A percentile compares a stretch with the other conserved stretches of the same genome.
These are phyloP conservation scores for Brachyptera putata DNA, from an alignment of 2,888 invertebrate genomes.

Conservation along the genomic window DNA sequence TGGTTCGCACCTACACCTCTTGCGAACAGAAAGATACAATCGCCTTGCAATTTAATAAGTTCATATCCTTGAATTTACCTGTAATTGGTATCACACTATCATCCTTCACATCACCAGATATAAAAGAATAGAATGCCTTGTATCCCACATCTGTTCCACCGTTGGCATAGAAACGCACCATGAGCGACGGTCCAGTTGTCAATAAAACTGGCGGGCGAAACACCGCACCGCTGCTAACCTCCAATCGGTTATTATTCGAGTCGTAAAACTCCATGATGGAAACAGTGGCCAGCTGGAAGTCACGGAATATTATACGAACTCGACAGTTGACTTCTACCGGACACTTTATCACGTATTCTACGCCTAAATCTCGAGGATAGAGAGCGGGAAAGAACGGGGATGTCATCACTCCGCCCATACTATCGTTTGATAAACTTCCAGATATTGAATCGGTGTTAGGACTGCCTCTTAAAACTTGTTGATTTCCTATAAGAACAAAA, in stretches of 20 bases:
- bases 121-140: constrained; percentile 56
- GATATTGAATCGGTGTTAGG: background rate
- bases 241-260: constrained; percentile 60
- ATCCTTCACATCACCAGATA: constrained; percentile 35
- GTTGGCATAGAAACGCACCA: constrained; percentile 65
- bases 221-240: constrained; percentile 59
- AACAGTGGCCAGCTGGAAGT: constrained; percentile 60
- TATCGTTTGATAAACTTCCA: background rate
- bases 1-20: too few species aligned
- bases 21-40: too few species aligned
- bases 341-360: constrained; percentile 61
- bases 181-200: constrained; percentile 58
- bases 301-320: constrained; percentile 61
- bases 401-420: constrained; percentile 50
- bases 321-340: constrained; percentile 49
- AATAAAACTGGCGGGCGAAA: constrained; percentile 65
- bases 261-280: constrained; percentile 69
- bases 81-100: constrained; percentile 35
- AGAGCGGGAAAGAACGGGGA: constrained; percentile 65
- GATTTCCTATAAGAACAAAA: background rate
- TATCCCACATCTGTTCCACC: constrained; percentile 63
- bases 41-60: too few species aligned
- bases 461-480: background rate
- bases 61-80: constrained; percentile 32
- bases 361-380: constrained; percentile 62